Base-by-base conservation (phyloP, 2,797 vertebrate species). In the Phoxinus dragarum region DNA sequence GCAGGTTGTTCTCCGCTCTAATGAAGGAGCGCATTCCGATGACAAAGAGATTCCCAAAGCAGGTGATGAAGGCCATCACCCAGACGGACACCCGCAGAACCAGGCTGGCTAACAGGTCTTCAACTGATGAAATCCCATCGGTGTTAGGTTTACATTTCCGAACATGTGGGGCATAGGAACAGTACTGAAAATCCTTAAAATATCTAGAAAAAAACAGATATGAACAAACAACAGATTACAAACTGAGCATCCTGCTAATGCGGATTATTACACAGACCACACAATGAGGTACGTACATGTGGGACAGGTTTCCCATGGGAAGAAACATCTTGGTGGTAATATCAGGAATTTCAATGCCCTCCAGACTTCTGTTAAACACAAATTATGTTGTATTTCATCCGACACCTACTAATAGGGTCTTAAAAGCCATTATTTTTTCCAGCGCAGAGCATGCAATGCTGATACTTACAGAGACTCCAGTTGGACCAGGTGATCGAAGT, bases 21-120 rank as follows among this genome's bases (percentile, higher is more conserved):
- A 97, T 95, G 89, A 96, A 91, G 0, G 96, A 97, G 89, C 96
- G 95, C 96, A 96, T 97, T 84, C 96, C 95, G 77, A 97, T 97
- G 84, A 97, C 96, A 64, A 97, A 94, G 87, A 97, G 91, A 91
- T 97, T 97, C 76, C 97, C 96, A 19, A 97, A 97, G 93, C 96
- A 96, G 67, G 95, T 97, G 84, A 96, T 94, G 92, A 95, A 96
- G 88, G 96, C 96, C 92, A 97, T 96, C 90, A 98, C 96, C 96
- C 97, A 97, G 72, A 97, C 94, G 4, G 94, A 97, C 86, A 96
- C 94, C 59, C 96, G 94, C 86, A 98, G 95, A 86, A 97, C 94
- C 42, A 91, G 87, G 91, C 94, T 97, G 83, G 96, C 96, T 90
- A 96, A 93, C 82, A 97, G 94, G 92, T 97, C 95, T 92, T 97